These are phyloP conservation scores for Callospermophilus lateralis DNA, from an alignment of 2,113 vertebrate genomes.

Conservation along the genomic window DNA sequence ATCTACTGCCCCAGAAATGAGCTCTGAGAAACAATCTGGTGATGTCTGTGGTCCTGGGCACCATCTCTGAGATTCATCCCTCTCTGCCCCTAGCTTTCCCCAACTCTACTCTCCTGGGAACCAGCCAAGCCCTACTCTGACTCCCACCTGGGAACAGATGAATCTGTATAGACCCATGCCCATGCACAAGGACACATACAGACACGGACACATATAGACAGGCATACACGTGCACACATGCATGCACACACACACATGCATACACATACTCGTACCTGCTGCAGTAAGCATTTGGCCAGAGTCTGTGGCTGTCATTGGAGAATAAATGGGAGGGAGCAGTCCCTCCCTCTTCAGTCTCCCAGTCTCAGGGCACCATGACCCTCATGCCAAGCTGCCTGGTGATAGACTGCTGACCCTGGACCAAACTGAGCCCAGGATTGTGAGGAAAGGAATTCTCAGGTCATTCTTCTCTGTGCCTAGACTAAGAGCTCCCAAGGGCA, in stretches of 20 bases:
- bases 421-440: neutral
- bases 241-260: neutral
- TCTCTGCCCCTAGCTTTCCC: neutral
- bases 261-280: fast-evolving
- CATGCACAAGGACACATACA: neutral
- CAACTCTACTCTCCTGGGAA: neutral
- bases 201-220: neutral
- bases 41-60: neutral
- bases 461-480: neutral
- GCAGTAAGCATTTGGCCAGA: neutral
- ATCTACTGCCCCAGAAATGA: neutral
- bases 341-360: neutral
- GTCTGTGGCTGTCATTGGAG: neutral
- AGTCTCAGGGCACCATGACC: neutral
- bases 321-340: too few species aligned
- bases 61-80: neutral
- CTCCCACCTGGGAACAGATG: neutral
- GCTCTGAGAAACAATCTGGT: neutral
- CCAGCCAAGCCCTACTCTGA: neutral
- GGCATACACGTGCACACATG: too few species aligned
- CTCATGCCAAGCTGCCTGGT: neutral
- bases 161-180: neutral
- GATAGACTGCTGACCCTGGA: neutral
- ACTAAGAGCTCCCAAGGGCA: neutral
- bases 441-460: neutral